Evolutionary conservation across 35 echinoderm and acorn worm genomes (phyloP).

Genomic region (Heliocidaris erythrogramma): DNA sequence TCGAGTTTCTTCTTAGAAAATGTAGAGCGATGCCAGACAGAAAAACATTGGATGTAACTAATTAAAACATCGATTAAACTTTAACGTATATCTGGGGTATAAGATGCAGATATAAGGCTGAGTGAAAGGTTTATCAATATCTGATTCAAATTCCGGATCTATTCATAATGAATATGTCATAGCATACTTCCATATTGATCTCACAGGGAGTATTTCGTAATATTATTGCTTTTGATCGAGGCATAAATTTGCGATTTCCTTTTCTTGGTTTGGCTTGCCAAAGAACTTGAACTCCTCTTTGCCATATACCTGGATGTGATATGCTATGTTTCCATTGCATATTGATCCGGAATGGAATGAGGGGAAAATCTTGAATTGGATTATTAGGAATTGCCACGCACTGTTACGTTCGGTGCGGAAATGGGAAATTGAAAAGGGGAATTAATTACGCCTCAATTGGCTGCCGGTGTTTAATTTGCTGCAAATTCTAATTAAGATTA

Average conservation of each 20-base stretch:
- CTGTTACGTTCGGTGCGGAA: not conserved
- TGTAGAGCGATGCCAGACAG: not conserved
- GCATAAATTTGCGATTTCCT: conserved; percentile 10
- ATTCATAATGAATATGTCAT: not conserved
- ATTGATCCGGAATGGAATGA: conserved; percentile 4
- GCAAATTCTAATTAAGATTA: conserved; percentile 38
- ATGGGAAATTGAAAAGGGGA: conserved; percentile 42
- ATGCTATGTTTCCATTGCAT: not conserved
- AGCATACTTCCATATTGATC: not conserved
- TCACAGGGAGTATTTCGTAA: not conserved
- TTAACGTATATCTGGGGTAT: not conserved
- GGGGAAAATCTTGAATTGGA: not conserved
- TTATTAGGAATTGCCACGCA: conserved; percentile 30
- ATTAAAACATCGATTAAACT: not conserved
- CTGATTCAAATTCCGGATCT: not conserved
- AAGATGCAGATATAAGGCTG: not conserved
- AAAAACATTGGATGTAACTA: conserved; percentile 2
- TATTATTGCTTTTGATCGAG: conserved; percentile 24
- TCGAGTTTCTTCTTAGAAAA: not conserved
- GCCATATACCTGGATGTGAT: not conserved
- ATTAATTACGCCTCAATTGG: conserved; percentile 51
- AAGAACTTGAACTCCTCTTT: not conserved
- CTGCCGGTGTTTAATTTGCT: conserved; percentile 37
- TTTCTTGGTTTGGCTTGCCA: not conserved
- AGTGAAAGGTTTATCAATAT: conserved; percentile 17